Evolutionary conservation across 2,113 vertebrate species (phyloP), one percentile per base, ranked within the genome.

Genomic region (Colistium nudipinnis): DNA sequence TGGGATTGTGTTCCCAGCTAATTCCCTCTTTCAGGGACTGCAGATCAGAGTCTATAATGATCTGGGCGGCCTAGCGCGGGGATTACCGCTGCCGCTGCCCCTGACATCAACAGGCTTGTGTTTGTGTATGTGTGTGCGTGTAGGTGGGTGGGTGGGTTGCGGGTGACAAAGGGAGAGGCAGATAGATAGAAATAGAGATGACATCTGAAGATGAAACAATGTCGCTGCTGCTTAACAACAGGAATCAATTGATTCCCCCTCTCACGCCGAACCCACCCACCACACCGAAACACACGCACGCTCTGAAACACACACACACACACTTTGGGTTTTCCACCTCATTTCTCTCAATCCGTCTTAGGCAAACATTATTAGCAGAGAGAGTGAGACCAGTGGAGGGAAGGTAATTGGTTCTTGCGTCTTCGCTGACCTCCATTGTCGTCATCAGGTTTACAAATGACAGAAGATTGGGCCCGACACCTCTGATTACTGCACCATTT

Each of bases 1-100:
- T 20, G 87, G 91, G 90, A 92, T 93, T 93, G 92, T 94, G 92
- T 93, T 92, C 92, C 87, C 76, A 53, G 81, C 92, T 94, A 94
- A 94, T 94, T 93, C 92, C 88, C 79, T 87, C 83, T 90, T 94
- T 94, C 90, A 91, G 88, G 78, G 84, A 88, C 85, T 86, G 66
- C 88, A 91, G 90, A 91, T 91, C 90, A 92, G 78, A 93, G 92
- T 93, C 92, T 93, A 92, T 93, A 93, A 94, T 93, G 93, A 93
- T 92, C 88, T 81, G 86, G 88, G 87, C 85, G 67, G 82, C 83
- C 84, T 79, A 89, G 88, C 68, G 27, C 57, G 60, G 75, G 90
- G 92, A 92, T 94, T 93, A 93, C 75, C 59, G 78, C 79, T 68
- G 31, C 25, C 24, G 63, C 84, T 78, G 75, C 65, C 48, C 64